These are phyloP conservation scores for Setipinna tenuifilis DNA, from an alignment of 2,797 vertebrate species.

Conservation along the genomic window DNA sequence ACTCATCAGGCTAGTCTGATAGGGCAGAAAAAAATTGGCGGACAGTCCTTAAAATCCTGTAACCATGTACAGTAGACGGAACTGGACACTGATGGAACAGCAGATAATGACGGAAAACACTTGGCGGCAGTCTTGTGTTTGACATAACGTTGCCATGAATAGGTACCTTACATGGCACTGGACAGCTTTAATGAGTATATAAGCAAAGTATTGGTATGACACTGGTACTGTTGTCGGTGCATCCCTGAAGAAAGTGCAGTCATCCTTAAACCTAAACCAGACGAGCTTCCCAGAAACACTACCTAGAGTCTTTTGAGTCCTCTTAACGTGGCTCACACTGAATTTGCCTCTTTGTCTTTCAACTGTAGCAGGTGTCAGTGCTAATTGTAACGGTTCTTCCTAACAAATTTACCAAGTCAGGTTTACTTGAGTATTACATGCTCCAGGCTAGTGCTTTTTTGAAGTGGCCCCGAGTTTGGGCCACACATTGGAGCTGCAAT, in stretches of 20 bases:
- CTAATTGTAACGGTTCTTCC: background rate
- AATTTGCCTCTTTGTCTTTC: background rate
- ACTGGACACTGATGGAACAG: no score
- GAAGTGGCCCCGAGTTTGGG: background rate
- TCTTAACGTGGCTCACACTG: background rate
- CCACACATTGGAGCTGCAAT: background rate
- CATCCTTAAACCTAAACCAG: background rate
- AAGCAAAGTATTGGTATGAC: no score
- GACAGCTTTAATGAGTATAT: no score
- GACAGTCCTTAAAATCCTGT: no score
- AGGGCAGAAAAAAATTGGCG: no score
- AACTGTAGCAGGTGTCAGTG: background rate
- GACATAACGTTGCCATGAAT: no score
- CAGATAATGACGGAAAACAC: no score
- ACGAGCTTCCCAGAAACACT: background rate
- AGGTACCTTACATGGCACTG: no score
- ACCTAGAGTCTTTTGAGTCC: background rate
- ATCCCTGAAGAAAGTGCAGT: background rate
- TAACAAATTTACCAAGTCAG: background rate
- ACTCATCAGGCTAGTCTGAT: no score
- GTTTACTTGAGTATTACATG: background rate
- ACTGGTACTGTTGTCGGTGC: no score
- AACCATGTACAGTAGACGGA: no score
- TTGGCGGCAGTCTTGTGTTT: no score
- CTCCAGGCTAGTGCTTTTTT: background rate